These are phyloP conservation scores for Luperina testacea DNA, from an alignment of 2,888 invertebrate genomes.

Conservation along the genomic window DNA sequence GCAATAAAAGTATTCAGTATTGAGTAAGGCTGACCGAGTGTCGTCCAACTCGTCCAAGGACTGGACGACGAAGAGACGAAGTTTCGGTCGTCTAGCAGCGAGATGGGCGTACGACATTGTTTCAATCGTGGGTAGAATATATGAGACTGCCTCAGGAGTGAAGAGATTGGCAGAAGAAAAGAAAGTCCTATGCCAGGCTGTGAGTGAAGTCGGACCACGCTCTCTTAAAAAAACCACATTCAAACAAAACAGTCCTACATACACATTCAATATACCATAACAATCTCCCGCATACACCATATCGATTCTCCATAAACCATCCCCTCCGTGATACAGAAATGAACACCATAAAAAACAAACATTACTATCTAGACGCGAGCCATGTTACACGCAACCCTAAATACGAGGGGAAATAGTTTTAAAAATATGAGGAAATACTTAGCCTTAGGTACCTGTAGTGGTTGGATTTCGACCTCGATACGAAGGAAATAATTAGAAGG, in stretches of 20 bases:
- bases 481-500: neutral
- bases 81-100: no score
- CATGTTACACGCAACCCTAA: constrained; percentile 60
- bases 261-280: constrained; percentile 7
- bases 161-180: no score
- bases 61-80: no score
- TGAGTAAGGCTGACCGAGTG: no score
- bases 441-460: neutral
- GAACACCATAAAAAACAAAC: constrained; percentile 63
- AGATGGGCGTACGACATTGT: no score
- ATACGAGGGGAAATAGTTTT: constrained; percentile 45
- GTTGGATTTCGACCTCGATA: constrained; percentile 25
- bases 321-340: constrained; percentile 64
- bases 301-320: constrained; percentile 60
- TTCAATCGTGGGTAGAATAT: no score
- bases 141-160: no score
- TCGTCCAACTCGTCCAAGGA: no score
- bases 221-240: neutral
- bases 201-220: no score
- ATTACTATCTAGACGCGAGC: constrained; percentile 55
- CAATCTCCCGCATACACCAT: constrained; percentile 15
- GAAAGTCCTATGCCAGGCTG: no score
- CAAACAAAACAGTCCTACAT: neutral
- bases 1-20: no score
- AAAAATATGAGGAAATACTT: constrained; percentile 43